Evolutionary conservation across 1,140 invertebrate species (phyloP), one percentile per base, ranked within the genome.

Genomic region (Drosophila hydei): DNA sequence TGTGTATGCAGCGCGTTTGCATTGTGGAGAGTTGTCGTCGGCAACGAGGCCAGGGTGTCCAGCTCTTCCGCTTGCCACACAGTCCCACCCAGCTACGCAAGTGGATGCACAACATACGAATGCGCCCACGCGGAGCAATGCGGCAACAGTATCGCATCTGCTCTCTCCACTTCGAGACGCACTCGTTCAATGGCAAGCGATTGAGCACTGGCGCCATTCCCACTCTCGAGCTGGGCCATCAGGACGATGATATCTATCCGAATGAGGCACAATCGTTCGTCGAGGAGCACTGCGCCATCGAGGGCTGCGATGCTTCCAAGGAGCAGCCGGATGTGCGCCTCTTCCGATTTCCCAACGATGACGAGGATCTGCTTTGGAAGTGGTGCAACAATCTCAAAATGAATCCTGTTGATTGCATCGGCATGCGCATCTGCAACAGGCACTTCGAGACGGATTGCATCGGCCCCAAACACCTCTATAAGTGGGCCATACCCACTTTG

Each of bases 301-400:
- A 75, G 14, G 85, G 85, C 14, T 91, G 89, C 23, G 75, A 75
- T 19, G 62, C 81, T 0, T 58, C 65, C 9, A 91, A 89, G 16
- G 89, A 87, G 3, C 74, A 89, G 45, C 64, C 79, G 4, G 89
- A 89, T 1, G 85, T 91, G 12, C 75, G 85, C 0, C 79, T 91
- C 0, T 91, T 91, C 61, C 81, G 83, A 11, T 91, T 91, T 16
- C 89, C 89, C 30, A 81, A 68, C 9, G 89, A 91, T 4, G 89
- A 91, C 67, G 89, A 91, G 48, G 89, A 91, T 40, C 52, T 90
- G 43, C 54, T 91, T 2, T 90, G 80, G 81, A 91, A 91, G 50
- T 91, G 89, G 89, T 91, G 89, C 48, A 84, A 91, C 23, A 91
- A 91, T 55, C 75, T 91, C 0, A 91, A 91, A 55, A 88, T 91